Evolutionary conservation across 2,797 vertebrate species (phyloP), one percentile per base, ranked within the genome.

Genomic region (Synanceia verrucosa): DNA sequence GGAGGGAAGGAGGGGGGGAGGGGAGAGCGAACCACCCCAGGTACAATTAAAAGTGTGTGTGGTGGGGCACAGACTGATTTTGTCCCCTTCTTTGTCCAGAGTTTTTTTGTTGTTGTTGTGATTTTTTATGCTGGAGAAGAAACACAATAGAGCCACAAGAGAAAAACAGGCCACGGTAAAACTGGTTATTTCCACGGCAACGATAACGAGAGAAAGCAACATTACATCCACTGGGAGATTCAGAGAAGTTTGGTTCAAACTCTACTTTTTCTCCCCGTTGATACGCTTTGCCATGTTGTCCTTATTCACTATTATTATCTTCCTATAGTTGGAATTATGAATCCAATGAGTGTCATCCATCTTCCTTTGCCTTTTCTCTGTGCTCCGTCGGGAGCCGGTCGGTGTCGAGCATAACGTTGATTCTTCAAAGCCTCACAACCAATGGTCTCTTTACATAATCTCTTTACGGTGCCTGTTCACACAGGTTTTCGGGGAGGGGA

Each of bases 161-260:
- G 88, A 92, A 86, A 89, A 92, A 92, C 91, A 92, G 92, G 90
- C 92, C 92, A 93, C 85, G 79, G 83, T 86, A 91, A 90, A 93
- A 92, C 91, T 82, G 86, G 89, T 92, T 89, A 92, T 90, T 92
- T 93, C 91, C 92, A 95, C 93, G 79, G 84, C 84, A 89, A 93
- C 88, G 7, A 93, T 88, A 84, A 93, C 86, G 59, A 94, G 89
- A 92, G 79, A 93, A 93, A 92, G 91, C 93, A 83, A 92, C 89
- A 91, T 83, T 67, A 84, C 85, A 87, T 91, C 87, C 90, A 91
- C 83, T 66, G 77, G 88, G 83, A 81, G 82, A 88, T 73, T 91
- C 65, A 66, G 75, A 90, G 81, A 86, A 81, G 86, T 78, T 89
- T 88, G 85, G 85, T 86, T 89, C 51, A 65, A 83, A 80, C 81